These are phyloP conservation scores for Phaethornis superciliosus DNA, from an alignment of 2,113 vertebrate genomes.

Conservation along the genomic window DNA sequence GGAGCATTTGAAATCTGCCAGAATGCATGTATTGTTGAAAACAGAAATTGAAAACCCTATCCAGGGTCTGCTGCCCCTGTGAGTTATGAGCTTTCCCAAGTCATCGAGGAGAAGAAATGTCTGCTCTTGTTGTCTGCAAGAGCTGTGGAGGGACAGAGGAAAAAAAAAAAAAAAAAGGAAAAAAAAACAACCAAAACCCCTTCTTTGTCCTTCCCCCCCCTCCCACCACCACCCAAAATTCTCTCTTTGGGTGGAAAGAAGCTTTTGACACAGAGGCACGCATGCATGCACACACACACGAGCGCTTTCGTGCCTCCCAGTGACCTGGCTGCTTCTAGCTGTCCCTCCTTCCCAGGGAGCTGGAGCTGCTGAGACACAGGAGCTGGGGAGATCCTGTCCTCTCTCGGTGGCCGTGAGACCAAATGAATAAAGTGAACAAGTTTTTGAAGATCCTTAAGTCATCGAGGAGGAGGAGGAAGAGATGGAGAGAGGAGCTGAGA, in stretches of 20 bases:
- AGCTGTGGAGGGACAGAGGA: constrained; percentile 48
- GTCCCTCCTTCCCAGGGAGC: constrained; percentile 19
- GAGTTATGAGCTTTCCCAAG: constrained; percentile 65
- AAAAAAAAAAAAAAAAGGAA: neutral
- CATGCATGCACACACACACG: neutral
- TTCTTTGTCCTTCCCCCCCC: neutral
- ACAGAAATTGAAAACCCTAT: constrained; percentile 55
- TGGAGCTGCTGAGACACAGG: neutral
- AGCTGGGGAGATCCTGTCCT: neutral
- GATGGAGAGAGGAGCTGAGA: constrained; percentile 71
- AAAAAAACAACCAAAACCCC: neutral
- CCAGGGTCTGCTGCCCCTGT: constrained; percentile 58
- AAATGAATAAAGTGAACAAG: constrained; percentile 77
- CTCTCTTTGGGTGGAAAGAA: constrained; percentile 25
- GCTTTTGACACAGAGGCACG: constrained; percentile 13
- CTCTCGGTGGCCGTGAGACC: neutral
- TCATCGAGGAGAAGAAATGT: constrained; percentile 28
- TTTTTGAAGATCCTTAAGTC: constrained; percentile 77
- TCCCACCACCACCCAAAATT: neutral
- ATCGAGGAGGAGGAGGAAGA: constrained; percentile 75
- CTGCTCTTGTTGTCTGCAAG: constrained; percentile 35
- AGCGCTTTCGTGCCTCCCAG: neutral
- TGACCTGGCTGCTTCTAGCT: constrained; percentile 38
- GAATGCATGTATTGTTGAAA: constrained; percentile 64
- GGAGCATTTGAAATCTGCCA: constrained; percentile 75